Conservation (phyloP, 2,888 invertebrate species). For the Acleris emargana region DNA sequence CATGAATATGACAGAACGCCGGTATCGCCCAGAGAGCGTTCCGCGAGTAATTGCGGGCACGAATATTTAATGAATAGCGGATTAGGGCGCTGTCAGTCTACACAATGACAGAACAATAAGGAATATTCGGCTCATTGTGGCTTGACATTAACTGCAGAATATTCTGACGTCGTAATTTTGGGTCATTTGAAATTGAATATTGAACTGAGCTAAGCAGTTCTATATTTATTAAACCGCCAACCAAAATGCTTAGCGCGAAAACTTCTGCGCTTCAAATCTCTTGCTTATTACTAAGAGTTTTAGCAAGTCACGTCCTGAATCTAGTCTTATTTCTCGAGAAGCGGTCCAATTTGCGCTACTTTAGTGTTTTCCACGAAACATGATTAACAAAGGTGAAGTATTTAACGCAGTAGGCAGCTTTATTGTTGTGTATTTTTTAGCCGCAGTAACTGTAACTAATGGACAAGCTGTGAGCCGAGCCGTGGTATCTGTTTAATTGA, state of each 20-base stretch:
- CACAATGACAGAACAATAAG: slow-evolving; percentile 78
- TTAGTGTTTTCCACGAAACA: slow-evolving; percentile 40
- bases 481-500: slow-evolving; percentile 53
- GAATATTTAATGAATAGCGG: slow-evolving; percentile 75
- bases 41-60: slow-evolving; percentile 71
- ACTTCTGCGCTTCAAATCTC: not conserved
- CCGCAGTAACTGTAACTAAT: slow-evolving; percentile 56
- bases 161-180: slow-evolving; percentile 37
- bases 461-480: slow-evolving; percentile 44
- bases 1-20: slow-evolving; percentile 57
- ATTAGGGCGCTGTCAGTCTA: slow-evolving; percentile 80
- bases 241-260: too few species aligned
- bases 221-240: too few species aligned
- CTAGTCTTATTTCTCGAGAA: not conserved
- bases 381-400: slow-evolving; percentile 40
- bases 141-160: slow-evolving; percentile 59
- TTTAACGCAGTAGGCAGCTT: slow-evolving; percentile 41
- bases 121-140: slow-evolving; percentile 67
- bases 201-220: not conserved
- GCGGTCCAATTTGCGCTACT: slow-evolving; percentile 4
- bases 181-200: slow-evolving; percentile 14
- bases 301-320: not conserved
- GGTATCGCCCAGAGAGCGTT: slow-evolving; percentile 65
- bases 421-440: slow-evolving; percentile 45
- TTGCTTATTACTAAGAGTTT: not conserved